Conservation (phyloP, 2,888 invertebrate genomes). For the Tenthredo livida region DNA sequence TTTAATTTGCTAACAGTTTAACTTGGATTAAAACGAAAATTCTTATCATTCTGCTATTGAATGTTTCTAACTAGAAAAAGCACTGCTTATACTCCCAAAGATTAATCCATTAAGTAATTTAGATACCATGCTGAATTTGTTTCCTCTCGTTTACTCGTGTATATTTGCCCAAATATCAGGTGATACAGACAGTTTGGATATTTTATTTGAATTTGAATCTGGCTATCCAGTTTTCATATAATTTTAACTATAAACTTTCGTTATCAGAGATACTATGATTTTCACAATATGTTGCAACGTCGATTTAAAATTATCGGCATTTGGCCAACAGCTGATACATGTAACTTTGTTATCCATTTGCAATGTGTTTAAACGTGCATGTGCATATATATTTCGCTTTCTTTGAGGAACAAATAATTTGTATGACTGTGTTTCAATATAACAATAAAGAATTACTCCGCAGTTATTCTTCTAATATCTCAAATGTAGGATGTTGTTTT, state of each 20-base stretch:
- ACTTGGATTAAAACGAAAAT: neutral
- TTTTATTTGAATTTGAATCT: conserved; percentile 1
- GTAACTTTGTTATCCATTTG: neutral
- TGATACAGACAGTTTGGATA: neutral
- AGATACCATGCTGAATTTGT: neutral
- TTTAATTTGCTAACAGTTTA: neutral
- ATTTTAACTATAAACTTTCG: neutral
- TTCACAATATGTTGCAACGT: neutral
- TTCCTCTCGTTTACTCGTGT: neutral
- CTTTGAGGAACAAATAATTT: conserved; percentile 32
- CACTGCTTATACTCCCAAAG: neutral
- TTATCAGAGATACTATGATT: neutral
- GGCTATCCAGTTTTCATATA: neutral
- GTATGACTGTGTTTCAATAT: conserved; percentile 18
- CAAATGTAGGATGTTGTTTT: conserved; percentile 3
- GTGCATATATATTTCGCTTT: conserved; percentile 1
- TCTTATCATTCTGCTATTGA: neutral
- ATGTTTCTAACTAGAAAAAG: neutral
- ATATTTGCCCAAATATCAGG: neutral
- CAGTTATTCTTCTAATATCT: conserved; percentile 18
- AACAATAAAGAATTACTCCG: conserved; percentile 32
- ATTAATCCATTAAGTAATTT: neutral
- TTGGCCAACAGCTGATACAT: neutral
- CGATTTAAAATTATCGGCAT: neutral
- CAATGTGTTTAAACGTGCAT: conserved; percentile 24